Percentiles rank a stretch among this genome's conserved stretches.
Conservation (phyloP, 2,797 vertebrate species). For the Poecilia velifera region DNA sequence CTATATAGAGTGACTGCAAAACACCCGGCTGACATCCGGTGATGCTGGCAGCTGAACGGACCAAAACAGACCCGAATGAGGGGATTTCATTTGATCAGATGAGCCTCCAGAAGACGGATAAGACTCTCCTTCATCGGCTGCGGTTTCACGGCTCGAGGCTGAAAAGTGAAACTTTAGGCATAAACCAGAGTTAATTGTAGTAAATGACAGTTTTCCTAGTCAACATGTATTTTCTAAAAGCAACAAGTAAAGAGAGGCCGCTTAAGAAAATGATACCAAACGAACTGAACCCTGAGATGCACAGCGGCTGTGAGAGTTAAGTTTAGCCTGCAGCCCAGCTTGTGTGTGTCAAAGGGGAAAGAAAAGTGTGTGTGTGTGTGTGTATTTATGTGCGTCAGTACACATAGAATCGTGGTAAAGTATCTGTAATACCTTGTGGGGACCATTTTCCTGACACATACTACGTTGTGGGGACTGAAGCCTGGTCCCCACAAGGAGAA, state of each 20-base stretch:
- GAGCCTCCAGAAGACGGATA: neutral
- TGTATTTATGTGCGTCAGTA: slow-evolving; percentile 1
- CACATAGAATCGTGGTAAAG: slow-evolving; percentile 28
- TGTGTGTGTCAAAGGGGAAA: slow-evolving; percentile 23
- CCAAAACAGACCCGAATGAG: neutral
- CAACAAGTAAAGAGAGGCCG: neutral
- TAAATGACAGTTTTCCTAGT: neutral
- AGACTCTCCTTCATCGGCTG: neutral
- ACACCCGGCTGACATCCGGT: neutral
- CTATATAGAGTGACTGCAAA: slow-evolving; percentile 6
- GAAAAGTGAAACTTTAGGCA: neutral
- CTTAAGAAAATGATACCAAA: slow-evolving; percentile 2
- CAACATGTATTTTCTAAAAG: neutral
- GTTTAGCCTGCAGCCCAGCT: slow-evolving; percentile 10
- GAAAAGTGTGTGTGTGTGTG: slow-evolving; percentile 22
- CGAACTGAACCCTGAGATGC: neutral
- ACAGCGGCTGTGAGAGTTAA: slow-evolving; percentile 12
- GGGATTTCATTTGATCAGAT: neutral
- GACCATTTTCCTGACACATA: too few relatives aligned
- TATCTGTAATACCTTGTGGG: neutral
- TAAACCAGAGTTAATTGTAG: neutral
- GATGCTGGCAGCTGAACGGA: neutral
- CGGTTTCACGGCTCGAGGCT: neutral
- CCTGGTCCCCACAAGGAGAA: too few relatives aligned
- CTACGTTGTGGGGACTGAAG: too few relatives aligned